These are phyloP conservation scores for Lepidurus apus DNA, from an alignment of 1,140 invertebrate genomes.

Conservation along the genomic window DNA sequence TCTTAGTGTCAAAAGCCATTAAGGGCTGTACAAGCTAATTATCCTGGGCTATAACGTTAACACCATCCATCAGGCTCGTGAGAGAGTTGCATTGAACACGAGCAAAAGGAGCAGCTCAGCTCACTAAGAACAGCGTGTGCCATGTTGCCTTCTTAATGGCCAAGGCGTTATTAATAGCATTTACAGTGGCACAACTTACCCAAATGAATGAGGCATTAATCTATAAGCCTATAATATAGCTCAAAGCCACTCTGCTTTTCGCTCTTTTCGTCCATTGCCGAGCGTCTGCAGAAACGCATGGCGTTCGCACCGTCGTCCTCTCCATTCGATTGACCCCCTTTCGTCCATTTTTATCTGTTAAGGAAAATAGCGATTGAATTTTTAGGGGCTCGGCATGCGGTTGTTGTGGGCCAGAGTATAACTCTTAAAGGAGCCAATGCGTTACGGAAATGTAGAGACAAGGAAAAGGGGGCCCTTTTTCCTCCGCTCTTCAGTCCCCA, in stretches of 20 bases:
- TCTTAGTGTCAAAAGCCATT: conserved; percentile 22
- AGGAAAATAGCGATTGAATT: background rate
- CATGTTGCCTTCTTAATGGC: conserved; percentile 15
- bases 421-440: background rate
- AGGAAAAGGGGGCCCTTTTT: no score
- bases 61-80: conserved; percentile 17
- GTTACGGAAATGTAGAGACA: conserved; percentile 1
- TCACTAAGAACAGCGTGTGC: background rate
- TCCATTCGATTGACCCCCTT: background rate
- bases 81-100: conserved; percentile 8
- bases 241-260: background rate
- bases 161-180: conserved; percentile 10
- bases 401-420: background rate
- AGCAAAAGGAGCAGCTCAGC: background rate
- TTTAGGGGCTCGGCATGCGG: background rate
- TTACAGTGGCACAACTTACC: conserved; percentile 8
- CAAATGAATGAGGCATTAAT: background rate
- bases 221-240: background rate
- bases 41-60: conserved; percentile 15
- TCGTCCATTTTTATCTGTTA: background rate
- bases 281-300: background rate
- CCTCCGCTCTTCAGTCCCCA: background rate
- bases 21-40: conserved; percentile 19
- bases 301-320: no score
- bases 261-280: background rate